These are phyloP conservation scores for Calyptomena viridis DNA, from an alignment of 2,113 vertebrate genomes.

Conservation along the genomic window DNA sequence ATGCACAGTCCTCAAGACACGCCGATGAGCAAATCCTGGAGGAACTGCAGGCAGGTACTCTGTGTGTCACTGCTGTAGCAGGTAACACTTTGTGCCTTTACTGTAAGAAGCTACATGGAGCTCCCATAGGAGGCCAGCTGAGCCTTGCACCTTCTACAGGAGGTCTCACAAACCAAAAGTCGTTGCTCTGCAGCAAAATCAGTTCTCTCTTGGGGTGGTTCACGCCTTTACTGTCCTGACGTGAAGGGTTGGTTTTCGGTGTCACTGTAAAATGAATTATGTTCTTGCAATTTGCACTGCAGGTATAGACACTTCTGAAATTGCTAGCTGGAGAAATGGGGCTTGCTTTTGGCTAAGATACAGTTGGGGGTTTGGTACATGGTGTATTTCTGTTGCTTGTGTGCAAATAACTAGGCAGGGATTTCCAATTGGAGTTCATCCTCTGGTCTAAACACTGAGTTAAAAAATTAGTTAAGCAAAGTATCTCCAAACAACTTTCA, in stretches of 20 bases:
- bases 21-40: background rate
- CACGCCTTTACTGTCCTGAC: background rate
- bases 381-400: background rate
- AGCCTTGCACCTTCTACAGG: background rate
- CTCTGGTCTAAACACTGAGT: background rate
- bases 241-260: background rate
- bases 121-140: background rate
- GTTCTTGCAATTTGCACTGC: background rate
- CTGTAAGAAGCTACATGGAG: background rate
- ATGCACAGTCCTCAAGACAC: background rate
- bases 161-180: background rate
- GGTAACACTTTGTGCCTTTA: background rate
- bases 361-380: background rate
- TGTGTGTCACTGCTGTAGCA: background rate
- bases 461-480: background rate
- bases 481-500: background rate
- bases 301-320: background rate
- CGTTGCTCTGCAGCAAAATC: background rate
- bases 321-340: background rate
- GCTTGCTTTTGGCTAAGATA: background rate
- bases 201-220: background rate
- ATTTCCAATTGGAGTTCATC: background rate
- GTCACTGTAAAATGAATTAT: background rate
- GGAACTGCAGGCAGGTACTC: background rate
- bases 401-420: background rate